Evolutionary conservation across 2,797 vertebrate genomes (phyloP), one percentile per base, ranked within the genome.

Genomic region (Hoplostethus mediterraneus): DNA sequence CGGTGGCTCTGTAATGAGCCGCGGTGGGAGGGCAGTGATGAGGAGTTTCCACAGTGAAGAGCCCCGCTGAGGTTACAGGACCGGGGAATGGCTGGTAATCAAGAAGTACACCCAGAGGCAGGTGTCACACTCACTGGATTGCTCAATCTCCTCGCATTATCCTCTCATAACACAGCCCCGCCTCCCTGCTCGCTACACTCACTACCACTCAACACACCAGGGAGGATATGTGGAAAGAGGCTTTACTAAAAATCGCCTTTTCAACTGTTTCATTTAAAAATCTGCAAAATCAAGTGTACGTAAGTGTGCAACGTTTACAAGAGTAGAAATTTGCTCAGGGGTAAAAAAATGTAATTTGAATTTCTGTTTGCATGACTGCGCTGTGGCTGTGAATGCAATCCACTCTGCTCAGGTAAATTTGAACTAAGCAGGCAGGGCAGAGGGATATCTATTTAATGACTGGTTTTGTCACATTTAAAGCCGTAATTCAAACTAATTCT

Each of bases 31-130:
- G 70, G 28, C 12, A 69, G 75, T 40, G 79, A 81, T 72, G 75
- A 85, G 73, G 75, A 54, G 87, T 81, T 84, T 87, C 87, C 80
- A 76, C 73, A 73, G 79, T 52, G 73, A 86, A 88, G 71, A 53
- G 79, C 59, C 75, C 89, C 58, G 33, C 75, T 63, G 88, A 88
- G 89, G 83, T 75, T 85, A 81, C 30, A 71, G 75, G 67, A 63
- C 76, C 72, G 47, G 80, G 47, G 52, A 84, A 60, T 16, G 71
- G 63, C 79, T 80, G 80, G 79, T 90, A 91, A 93, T 92, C 87
- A 90, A 87, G 81, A 87, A 89, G 85, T 78, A 79, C 75, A 82
- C 90, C 90, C 84, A 42, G 79, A 88, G 91, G 90, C 91, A n/a
- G 5, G 61, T 79, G 86, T 84, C 89, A 87, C 21, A 78, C 87